phyloP scores from a whole-genome alignment of 2,888 invertebrate genomes.

The Theretra japonica region DNA sequence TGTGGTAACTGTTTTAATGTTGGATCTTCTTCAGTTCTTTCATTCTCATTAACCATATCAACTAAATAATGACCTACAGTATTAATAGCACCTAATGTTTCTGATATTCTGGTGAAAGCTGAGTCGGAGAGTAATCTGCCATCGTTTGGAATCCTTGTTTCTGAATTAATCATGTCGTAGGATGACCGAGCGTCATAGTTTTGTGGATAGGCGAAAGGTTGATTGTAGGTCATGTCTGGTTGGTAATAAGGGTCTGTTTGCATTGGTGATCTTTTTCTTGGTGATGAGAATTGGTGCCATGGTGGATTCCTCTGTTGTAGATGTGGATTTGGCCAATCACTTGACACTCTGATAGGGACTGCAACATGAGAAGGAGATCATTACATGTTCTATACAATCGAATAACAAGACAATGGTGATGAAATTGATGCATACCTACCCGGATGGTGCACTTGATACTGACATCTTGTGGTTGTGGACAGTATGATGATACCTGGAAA shows the following conservation, averaged over 20 bases:
- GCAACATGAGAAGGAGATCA: conserved; percentile 30
- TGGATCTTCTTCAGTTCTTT: conserved; percentile 73
- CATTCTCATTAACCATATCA: conserved; percentile 87
- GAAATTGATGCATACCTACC: conserved; percentile 82
- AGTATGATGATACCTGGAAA: conserved; percentile 69
- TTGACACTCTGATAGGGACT: conserved; percentile 35
- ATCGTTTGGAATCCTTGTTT: conserved; percentile 64
- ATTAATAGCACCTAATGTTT: conserved; percentile 91
- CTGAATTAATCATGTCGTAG: conserved; percentile 47
- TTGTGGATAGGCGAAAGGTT: conserved; percentile 28
- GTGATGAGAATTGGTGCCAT: conserved; percentile 74
- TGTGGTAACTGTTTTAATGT: conserved; percentile 85
- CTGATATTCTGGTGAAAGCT: conserved; percentile 86
- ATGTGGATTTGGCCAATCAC: conserved; percentile 61
- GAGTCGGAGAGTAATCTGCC: conserved; percentile 85
- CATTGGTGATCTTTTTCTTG: conserved; percentile 71
- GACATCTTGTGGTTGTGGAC: conserved; percentile 59
- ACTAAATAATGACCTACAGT: conserved; percentile 94
- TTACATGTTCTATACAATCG: conserved; percentile 28
- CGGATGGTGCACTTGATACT: conserved; percentile 72
- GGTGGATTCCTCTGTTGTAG: conserved; percentile 65
- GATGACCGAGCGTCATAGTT: conserved; percentile 62
- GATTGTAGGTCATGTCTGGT: not conserved
- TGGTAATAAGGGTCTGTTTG: conserved; percentile 34
- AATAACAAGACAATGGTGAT: conserved; percentile 27